Conservation (phyloP, 2,888 invertebrate species). For the Notocelia uddmanniana region DNA sequence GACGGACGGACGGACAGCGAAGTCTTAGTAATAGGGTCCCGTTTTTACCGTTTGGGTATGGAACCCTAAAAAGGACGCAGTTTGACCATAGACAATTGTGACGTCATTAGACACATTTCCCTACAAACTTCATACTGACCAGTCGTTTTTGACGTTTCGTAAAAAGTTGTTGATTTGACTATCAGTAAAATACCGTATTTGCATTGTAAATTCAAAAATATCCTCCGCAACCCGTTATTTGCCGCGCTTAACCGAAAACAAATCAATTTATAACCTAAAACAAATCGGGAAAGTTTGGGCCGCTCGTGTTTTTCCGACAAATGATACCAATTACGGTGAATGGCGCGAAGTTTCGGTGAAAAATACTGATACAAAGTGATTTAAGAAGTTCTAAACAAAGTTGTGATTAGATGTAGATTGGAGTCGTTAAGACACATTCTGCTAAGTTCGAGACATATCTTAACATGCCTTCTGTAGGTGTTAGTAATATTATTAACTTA, state of each 20-base stretch:
- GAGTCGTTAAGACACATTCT: conserved; percentile 23
- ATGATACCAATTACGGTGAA: conserved; percentile 26
- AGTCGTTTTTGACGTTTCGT: too few relatives aligned
- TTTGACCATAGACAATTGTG: too few relatives aligned
- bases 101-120: too few relatives aligned
- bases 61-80: too few relatives aligned
- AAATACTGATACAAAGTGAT: conserved; percentile 34
- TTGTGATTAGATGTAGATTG: conserved; percentile 21
- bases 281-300: conserved; percentile 27
- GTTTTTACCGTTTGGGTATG: too few relatives aligned
- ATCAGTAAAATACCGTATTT: not conserved
- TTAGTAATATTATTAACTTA: too few relatives aligned
- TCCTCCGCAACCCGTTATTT: not conserved
- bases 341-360: conserved; percentile 15
- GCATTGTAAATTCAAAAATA: not conserved
- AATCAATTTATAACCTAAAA: conserved; percentile 19
- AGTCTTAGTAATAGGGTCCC: too few relatives aligned
- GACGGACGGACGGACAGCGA: too few relatives aligned
- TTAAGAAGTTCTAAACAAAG: conserved; percentile 21
- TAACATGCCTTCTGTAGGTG: too few relatives aligned
- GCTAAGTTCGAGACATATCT: not conserved
- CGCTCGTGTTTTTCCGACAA: conserved; percentile 33
- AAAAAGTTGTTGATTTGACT: too few relatives aligned
- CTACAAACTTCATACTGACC: too few relatives aligned
- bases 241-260: conserved; percentile 11